phyloP scores from a whole-genome alignment of 1,140 invertebrate genomes.

The Nomia melanderi region DNA sequence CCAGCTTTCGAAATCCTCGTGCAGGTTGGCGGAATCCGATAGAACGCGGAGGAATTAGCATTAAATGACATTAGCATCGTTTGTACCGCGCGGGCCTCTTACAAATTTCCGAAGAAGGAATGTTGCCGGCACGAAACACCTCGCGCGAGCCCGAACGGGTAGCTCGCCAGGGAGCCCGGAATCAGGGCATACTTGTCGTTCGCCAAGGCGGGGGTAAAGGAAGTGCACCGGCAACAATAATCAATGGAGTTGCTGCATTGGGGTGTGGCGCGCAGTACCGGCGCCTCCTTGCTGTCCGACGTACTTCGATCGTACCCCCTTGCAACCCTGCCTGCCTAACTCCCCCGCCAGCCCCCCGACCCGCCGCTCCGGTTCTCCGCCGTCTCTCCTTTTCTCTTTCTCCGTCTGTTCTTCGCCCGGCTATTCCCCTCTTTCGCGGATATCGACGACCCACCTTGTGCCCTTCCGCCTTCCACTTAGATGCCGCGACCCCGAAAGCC shows the following conservation, averaged over 20 bases:
- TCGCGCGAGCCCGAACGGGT: constrained; percentile 4
- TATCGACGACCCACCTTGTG: constrained; percentile 65
- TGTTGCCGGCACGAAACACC: constrained; percentile 21
- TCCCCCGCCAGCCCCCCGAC: neutral
- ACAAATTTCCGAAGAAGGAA: constrained; percentile 50
- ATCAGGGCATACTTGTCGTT: constrained; percentile 60
- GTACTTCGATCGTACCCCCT: constrained; percentile 75
- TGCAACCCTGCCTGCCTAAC: constrained; percentile 57
- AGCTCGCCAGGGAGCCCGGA: constrained; percentile 43
- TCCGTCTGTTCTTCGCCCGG: constrained; percentile 30
- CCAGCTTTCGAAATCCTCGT: constrained; percentile 3
- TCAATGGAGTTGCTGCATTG: constrained; percentile 77
- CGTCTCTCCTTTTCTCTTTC: constrained; percentile 39
- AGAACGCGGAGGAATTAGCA: constrained; percentile 18
- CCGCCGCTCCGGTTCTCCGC: constrained; percentile 17
- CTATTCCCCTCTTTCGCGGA: constrained; percentile 34
- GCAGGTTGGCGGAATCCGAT: neutral
- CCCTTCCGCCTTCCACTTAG: constrained; percentile 54
- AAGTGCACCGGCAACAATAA: constrained; percentile 75
- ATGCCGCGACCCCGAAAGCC: constrained; percentile 35
- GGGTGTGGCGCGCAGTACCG: constrained; percentile 75
- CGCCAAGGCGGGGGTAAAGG: constrained; percentile 56
- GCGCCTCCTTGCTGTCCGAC: constrained; percentile 76
- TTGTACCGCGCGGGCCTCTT: constrained; percentile 18
- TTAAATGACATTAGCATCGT: constrained; percentile 35